phyloP scores from a whole-genome alignment of 2,888 invertebrate genomes.

The Leucoma salicis region DNA sequence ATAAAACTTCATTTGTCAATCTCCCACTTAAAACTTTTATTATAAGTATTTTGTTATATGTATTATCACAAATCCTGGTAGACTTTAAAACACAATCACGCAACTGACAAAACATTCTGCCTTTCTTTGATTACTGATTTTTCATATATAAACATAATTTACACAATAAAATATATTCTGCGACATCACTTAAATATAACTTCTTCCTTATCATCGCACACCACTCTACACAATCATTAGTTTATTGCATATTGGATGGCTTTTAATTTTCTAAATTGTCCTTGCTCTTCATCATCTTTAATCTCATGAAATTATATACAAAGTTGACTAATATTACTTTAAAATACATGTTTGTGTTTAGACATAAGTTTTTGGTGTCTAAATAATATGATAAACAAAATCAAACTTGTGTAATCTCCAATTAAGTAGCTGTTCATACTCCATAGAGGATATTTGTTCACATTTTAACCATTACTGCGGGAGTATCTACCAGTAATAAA shows the following conservation, averaged over 20 bases:
- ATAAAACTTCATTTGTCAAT: conserved; percentile 80
- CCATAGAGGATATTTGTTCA: conserved; percentile 58
- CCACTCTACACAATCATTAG: conserved; percentile 76
- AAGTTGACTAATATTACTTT: conserved; percentile 78
- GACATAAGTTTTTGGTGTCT: conserved; percentile 48
- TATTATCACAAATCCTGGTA: conserved; percentile 89
- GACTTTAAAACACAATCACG: conserved; percentile 86
- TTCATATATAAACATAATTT: conserved; percentile 81
- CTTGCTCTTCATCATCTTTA: conserved; percentile 68
- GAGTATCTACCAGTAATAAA: conserved; percentile 82
- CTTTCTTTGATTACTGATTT: conserved; percentile 78
- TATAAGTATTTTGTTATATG: conserved; percentile 86
- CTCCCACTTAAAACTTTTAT: conserved; percentile 83
- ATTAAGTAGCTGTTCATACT: conserved; percentile 46
- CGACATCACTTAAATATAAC: conserved; percentile 76
- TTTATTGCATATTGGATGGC: conserved; percentile 81
- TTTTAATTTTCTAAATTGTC: conserved; percentile 73
- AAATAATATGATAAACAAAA: conserved; percentile 53
- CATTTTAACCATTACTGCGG: conserved; percentile 72
- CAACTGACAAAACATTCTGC: conserved; percentile 82
- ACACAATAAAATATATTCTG: conserved; percentile 80
- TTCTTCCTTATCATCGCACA: conserved; percentile 69
- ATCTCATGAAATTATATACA: conserved; percentile 81
- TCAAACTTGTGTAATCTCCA: conserved; percentile 54
- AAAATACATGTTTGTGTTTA: conserved; percentile 64